Conservation (phyloP, 2,113 vertebrate species). For the Arenaria interpres region DNA sequence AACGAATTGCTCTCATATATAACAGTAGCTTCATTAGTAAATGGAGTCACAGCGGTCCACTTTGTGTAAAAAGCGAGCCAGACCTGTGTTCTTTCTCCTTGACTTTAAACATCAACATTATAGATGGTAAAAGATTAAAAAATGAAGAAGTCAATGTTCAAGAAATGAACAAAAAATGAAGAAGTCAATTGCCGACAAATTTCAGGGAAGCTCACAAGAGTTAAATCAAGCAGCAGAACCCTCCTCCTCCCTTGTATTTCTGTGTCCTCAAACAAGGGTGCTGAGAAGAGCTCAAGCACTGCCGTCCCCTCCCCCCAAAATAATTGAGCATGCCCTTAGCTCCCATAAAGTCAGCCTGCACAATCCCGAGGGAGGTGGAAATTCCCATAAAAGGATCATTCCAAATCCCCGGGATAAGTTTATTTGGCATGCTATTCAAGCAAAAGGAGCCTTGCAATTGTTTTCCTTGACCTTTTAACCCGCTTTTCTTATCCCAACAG, state of each 20-base stretch:
- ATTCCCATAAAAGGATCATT: slow-evolving; percentile 40
- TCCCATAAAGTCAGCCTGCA: not conserved
- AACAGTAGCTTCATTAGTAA: not conserved
- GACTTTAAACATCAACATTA: not conserved
- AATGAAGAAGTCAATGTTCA: not conserved
- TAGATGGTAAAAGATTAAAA: not conserved
- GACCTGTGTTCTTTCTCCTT: not conserved
- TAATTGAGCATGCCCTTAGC: not conserved
- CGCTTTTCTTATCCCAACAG: not conserved
- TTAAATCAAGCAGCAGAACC: not conserved
- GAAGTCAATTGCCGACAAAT: not conserved
- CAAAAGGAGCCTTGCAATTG: not conserved
- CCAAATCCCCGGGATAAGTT: not conserved
- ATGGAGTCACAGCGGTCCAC: not conserved
- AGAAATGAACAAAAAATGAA: not conserved
- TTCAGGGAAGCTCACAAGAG: not conserved
- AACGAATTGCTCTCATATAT: not conserved
- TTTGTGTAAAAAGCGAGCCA: not conserved
- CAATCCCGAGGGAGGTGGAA: not conserved
- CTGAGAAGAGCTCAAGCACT: not conserved
- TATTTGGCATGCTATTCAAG: slow-evolving; percentile 39
- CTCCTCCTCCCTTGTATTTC: not conserved
- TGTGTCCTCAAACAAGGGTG: not conserved
- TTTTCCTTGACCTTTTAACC: slow-evolving; percentile 65
- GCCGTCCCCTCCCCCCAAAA: not conserved